Evolutionary conservation across 2,113 vertebrate species (phyloP).

Genomic region (Pomatorhinus ruficollis): DNA sequence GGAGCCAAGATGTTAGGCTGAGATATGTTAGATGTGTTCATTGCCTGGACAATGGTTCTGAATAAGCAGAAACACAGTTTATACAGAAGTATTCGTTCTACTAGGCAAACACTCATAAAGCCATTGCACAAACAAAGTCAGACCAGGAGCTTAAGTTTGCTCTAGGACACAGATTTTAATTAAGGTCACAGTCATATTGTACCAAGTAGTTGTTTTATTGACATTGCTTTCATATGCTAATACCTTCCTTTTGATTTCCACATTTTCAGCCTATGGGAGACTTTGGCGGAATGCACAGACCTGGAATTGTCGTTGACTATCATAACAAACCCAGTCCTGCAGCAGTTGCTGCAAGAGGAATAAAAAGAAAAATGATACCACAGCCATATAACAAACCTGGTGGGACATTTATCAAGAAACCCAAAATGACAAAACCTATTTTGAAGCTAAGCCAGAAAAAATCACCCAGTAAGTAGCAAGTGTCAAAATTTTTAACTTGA

Average conservation of each 20-base stretch:
- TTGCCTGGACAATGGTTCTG: conserved; percentile 68
- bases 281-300: conserved; percentile 81
- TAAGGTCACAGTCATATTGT: conserved; percentile 36
- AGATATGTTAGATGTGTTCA: neutral
- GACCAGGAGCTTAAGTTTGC: conserved; percentile 45
- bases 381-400: conserved; percentile 79
- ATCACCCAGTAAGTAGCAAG: conserved; percentile 75
- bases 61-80: conserved; percentile 73
- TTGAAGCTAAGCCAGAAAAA: conserved; percentile 76
- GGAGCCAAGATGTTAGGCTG: conserved; percentile 46
- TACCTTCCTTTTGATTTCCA: conserved; percentile 66
- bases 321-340: conserved; percentile 78
- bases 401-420: conserved; percentile 82
- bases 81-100: conserved; percentile 20
- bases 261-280: conserved; percentile 83
- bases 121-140: conserved; percentile 24
- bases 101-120: conserved; percentile 33
- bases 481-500: neutral
- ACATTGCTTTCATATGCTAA: conserved; percentile 52
- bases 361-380: conserved; percentile 84
- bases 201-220: conserved; percentile 44
- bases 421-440: conserved; percentile 79
- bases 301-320: conserved; percentile 80
- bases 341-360: conserved; percentile 81
- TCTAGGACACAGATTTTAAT: conserved; percentile 45